A percentile compares a stretch with the other conserved stretches of the same genome.
Conservation (phyloP, 2,113 vertebrate genomes). For the Cyphomyrus discorhynchus region DNA sequence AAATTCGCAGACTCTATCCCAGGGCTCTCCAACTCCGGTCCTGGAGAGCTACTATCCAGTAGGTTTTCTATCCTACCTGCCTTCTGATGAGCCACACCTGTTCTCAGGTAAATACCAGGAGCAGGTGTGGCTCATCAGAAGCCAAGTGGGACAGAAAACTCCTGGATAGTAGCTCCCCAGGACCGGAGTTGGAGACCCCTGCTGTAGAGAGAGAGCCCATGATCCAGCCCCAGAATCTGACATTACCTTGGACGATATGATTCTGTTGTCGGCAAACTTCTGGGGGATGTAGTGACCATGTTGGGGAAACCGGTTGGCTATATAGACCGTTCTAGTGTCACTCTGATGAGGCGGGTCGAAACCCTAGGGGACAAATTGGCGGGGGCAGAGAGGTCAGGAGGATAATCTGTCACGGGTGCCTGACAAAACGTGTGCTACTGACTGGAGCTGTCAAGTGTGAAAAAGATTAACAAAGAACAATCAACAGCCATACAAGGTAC, state of each 20-base stretch:
- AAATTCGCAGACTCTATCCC: background rate
- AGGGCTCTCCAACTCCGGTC: too few species aligned
- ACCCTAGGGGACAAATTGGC: constrained; percentile 64
- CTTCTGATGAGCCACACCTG: too few species aligned
- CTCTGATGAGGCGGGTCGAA: constrained; percentile 96
- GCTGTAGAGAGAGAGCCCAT: too few species aligned
- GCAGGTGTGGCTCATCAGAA: too few species aligned
- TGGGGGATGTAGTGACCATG: constrained; percentile 88
- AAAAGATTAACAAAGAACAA: background rate
- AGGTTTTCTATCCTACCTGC: too few species aligned
- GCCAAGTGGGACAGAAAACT: too few species aligned
- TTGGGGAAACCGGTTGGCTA: constrained; percentile 91
- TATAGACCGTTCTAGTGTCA: constrained; percentile 91
- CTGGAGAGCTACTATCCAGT: too few species aligned
- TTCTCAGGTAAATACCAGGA: too few species aligned
- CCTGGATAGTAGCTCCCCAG: too few species aligned
- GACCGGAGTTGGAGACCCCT: too few species aligned
- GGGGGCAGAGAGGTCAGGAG: background rate
- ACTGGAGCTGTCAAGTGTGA: background rate
- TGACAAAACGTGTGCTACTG: background rate
- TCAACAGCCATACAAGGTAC: too few species aligned
- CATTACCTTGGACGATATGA: constrained; percentile 95
- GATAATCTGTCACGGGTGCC: background rate
- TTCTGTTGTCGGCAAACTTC: constrained; percentile 93
- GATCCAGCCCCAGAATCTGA: background rate